Percentiles rank a stretch among this genome's conserved stretches.
Evolutionary conservation across 2,888 invertebrate species (phyloP).

Genomic region (Aspidapion aeneum): DNA sequence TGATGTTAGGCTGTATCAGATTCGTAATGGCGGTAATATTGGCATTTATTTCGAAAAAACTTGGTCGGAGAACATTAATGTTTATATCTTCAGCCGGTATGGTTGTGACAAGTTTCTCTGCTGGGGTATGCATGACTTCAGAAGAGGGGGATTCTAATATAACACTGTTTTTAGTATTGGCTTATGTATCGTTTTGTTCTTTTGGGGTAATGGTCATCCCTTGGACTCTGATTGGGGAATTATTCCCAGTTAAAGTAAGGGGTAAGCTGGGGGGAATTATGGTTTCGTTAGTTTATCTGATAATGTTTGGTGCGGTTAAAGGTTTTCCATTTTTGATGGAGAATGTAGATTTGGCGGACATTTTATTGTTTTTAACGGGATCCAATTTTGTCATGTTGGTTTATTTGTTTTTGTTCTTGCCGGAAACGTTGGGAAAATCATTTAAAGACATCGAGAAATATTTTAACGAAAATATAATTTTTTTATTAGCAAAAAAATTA

Average conservation of each 20-base stretch:
- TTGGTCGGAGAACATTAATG: slow-evolving; percentile 52
- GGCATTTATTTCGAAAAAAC: slow-evolving; percentile 48
- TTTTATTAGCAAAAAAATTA: too few relatives aligned
- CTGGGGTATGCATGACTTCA: not conserved
- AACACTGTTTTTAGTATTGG: not conserved
- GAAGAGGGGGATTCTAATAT: not conserved
- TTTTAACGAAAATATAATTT: slow-evolving; percentile 36
- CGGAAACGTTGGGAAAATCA: slow-evolving; percentile 57
- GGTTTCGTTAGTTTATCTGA: slow-evolving; percentile 51
- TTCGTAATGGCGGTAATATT: slow-evolving; percentile 53
- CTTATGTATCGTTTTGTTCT: slow-evolving; percentile 43
- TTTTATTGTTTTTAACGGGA: slow-evolving; percentile 50
- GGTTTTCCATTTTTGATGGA: slow-evolving; percentile 50
- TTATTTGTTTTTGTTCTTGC: slow-evolving; percentile 52
- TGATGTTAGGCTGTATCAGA: slow-evolving; percentile 51
- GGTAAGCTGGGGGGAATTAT: slow-evolving; percentile 53
- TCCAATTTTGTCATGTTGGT: slow-evolving; percentile 47
- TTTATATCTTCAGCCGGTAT: slow-evolving; percentile 54
- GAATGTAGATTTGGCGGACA: slow-evolving; percentile 42
- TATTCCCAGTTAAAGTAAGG: slow-evolving; percentile 52
- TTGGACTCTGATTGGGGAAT: slow-evolving; percentile 56
- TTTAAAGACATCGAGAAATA: slow-evolving; percentile 53
- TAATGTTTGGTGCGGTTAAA: slow-evolving; percentile 55
- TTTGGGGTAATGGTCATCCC: slow-evolving; percentile 56
- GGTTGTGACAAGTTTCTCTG: slow-evolving; percentile 47